phyloP scores from a whole-genome alignment of 64 coral and sea anemone genomes.

The Pachyseris speciosa region DNA sequence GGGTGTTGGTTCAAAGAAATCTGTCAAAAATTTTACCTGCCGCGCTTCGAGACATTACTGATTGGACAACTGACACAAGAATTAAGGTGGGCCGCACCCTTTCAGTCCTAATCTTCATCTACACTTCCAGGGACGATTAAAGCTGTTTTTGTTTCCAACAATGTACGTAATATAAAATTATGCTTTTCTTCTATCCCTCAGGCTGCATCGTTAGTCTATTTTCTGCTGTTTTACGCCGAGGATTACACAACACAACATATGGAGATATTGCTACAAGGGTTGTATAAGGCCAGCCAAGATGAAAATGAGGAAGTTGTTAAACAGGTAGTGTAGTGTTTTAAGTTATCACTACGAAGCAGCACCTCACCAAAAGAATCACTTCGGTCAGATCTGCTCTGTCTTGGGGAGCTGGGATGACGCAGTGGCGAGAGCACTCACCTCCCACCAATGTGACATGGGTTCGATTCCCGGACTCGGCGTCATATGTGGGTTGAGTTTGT shows the following conservation, averaged over 20 bases:
- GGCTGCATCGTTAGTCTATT: constrained; percentile 88
- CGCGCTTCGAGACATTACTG: constrained; percentile 91
- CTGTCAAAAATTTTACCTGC: constrained; percentile 97
- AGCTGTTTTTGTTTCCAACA: too few relatives aligned
- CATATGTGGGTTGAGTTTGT: too few relatives aligned
- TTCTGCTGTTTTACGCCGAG: constrained; percentile 94
- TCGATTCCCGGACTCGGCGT: too few relatives aligned
- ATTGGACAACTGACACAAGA: constrained; percentile 94
- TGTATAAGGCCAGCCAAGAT: constrained; percentile 94
- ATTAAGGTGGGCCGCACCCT: constrained; percentile 67
- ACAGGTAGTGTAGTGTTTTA: constrained; percentile 80
- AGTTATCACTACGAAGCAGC: too few relatives aligned
- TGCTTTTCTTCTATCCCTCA: neutral
- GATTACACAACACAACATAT: constrained; percentile 94
- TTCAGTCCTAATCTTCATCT: neutral
- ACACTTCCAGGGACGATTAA: too few relatives aligned
- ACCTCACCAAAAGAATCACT: too few relatives aligned
- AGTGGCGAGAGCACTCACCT: too few relatives aligned
- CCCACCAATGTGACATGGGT: too few relatives aligned
- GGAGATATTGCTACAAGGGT: constrained; percentile 78
- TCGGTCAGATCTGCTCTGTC: too few relatives aligned
- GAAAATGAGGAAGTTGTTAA: constrained; percentile 83
- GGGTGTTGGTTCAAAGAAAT: constrained; percentile 90
- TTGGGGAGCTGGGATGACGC: too few relatives aligned
- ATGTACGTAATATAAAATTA: neutral